Base-by-base conservation (phyloP, 2,888 invertebrate species). In the Temnothorax ravouxi region DNA sequence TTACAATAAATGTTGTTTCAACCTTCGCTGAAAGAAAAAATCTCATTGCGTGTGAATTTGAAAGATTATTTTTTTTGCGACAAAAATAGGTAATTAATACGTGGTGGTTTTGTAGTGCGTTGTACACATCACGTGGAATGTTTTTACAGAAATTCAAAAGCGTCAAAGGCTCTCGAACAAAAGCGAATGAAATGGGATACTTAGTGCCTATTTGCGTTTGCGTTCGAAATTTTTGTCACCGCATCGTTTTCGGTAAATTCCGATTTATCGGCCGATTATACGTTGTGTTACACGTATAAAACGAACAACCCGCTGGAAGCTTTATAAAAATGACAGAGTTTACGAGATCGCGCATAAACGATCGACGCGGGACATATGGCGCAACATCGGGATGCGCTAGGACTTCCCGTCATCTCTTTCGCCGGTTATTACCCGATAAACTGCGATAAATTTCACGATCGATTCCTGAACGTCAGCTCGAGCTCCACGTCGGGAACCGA, bases 391-490 rank as follows among this genome's bases (percentile, higher is more conserved):
- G 84, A 86, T 90, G 83, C 83, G 80, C 62, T 74, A 77, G 6
- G 71, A 86, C 84, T 87, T 86, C 84, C 88, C 87, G 89, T 91
- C 91, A 92, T 91, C 89, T 89, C 29, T 56, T 69, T 71, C 91
- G 83, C 80, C 82, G 87, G 89, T 92, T 90, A 90, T 92, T 89
- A 92, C 87, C 86, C 88, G 88, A 87, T 90, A 91, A 91, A 90
- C 90, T 88, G 84, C 91, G 90, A 92, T 92, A 92, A 93, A 91
- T 92, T 89, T 88, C 87, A 77, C 85, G 88, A 93, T 93, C 92
- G 92, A 93, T 92, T 90, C 86, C 84, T 87, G 87, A 88, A 89
- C 89, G 88, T 90, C 90, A 86, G 88, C 72, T 21, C 79, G 66
- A 67, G 74, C 84, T 76, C 88, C 84, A 83, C 13, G 52, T 54